phyloP scores from a whole-genome alignment of 1,140 invertebrate species.

The Heliconius congener region DNA sequence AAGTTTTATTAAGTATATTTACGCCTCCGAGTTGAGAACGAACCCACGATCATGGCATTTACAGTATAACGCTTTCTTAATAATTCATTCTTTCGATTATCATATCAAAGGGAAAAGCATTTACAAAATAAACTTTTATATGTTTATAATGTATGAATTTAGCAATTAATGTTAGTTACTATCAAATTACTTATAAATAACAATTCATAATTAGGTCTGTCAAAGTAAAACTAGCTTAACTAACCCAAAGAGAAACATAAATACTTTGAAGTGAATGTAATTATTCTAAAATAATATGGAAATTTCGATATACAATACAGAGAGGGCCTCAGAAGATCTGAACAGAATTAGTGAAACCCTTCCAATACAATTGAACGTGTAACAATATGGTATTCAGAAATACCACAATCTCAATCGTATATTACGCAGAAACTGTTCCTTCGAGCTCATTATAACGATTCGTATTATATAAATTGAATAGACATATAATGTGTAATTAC shows the following conservation, averaged over 20 bases:
- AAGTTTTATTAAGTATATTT: no score
- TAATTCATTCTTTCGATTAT: no score
- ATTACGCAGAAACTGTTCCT: conserved; percentile 28
- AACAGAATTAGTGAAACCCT: conserved; percentile 31
- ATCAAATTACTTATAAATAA: background rate
- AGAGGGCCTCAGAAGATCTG: conserved; percentile 10
- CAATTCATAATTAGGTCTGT: background rate
- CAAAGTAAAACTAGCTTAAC: background rate
- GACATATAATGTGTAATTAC: conserved; percentile 33
- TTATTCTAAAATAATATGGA: conserved; percentile 24
- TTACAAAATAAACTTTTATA: background rate
- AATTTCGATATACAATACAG: conserved; percentile 26
- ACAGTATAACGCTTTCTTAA: no score
- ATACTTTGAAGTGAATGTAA: conserved; percentile 14
- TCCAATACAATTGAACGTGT: conserved; percentile 32
- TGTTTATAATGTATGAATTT: background rate
- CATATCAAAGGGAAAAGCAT: background rate
- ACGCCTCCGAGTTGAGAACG: no score
- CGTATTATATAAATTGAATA: conserved; percentile 38
- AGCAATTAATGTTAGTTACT: background rate
- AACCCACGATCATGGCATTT: no score
- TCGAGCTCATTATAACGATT: conserved; percentile 33
- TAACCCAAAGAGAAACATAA: background rate
- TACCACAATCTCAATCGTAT: conserved; percentile 31
- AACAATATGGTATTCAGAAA: conserved; percentile 36